Evolutionary conservation across 53 echinoderm and acorn worm species (phyloP), one percentile per base, ranked within the genome.

Genomic region (Astropecten irregularis): DNA sequence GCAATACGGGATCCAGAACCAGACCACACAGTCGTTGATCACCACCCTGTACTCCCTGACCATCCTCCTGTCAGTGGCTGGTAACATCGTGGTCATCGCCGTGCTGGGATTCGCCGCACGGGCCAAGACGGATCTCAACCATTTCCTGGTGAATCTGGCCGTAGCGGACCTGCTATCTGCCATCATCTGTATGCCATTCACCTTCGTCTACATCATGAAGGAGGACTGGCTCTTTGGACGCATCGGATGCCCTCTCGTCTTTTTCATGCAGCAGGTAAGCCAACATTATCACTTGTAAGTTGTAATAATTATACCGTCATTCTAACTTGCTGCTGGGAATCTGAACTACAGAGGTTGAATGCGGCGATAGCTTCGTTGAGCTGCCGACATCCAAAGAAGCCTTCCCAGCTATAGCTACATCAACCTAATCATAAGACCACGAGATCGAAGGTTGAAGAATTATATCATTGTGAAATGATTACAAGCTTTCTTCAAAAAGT

Each of bases 201-300:
- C 93, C 3, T 93, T 93, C 52, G 52, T 95, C 14, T 92, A 93
- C 68, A 83, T 93, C 21, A 93, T 93, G 93, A 82, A 82, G 35
- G 93, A 93, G 36, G 66, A 86, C 66, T 95, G 95, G 95, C 52
- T 72, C 0, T 89, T 95, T 51, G 95, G 95, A 3, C 30, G 53
- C 18, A 3, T 84, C 3, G 60, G 88, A 8, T 95, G 93, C 58
- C 88, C 95, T 10, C 32, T 93, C 25, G 73, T 93, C 11, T 62
- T 91, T 4, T 91, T 88, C 62, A 68, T 91, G 19, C 93, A 95
- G 79, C 93, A 95, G 86, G 95, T 93, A 84, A 86, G 93, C 81
- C n/a, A n/a, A n/a, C n/a, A n/a, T n/a, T n/a, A n/a, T 22, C 18
- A 9, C 7, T 9, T 13, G 13, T 9, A 9, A 9, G 7, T 44